Percentiles rank a stretch among this genome's conserved stretches.
Conservation (phyloP, 2,888 invertebrate genomes). For the Chaetogeoica ovagalla region DNA sequence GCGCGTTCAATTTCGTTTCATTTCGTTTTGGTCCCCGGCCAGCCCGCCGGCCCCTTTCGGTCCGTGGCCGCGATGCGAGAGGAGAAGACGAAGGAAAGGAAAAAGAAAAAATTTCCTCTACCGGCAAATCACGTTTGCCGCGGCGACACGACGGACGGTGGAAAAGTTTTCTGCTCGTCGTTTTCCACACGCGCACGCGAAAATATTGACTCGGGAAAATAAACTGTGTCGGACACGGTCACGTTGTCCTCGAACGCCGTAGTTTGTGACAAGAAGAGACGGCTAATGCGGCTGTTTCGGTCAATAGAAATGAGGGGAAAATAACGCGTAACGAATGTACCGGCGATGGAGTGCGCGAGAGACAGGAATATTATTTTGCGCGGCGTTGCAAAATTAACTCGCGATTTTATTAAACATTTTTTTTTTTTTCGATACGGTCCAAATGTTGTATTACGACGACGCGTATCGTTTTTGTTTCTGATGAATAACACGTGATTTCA, state of each 20-base stretch:
- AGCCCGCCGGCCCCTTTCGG: too few relatives aligned
- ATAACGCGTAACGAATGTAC: too few relatives aligned
- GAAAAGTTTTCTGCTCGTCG: constrained; percentile 13
- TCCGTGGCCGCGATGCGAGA: not conserved
- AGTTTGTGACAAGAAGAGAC: constrained; percentile 11
- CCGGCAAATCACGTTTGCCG: constrained; percentile 34
- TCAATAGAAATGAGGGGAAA: not conserved
- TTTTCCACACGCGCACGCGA: not conserved
- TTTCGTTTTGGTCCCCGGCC: constrained; percentile 15
- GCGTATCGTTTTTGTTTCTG: too few relatives aligned
- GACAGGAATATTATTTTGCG: too few relatives aligned
- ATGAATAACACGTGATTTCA: too few relatives aligned
- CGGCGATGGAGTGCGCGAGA: too few relatives aligned
- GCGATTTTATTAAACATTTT: too few relatives aligned
- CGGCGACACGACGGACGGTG: not conserved
- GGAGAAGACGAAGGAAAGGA: too few relatives aligned
- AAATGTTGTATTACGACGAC: too few relatives aligned
- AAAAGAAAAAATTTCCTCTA: constrained; percentile 26
- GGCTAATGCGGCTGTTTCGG: constrained; percentile 30
- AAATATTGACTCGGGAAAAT: constrained; percentile 33
- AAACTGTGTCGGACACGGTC: constrained; percentile 42
- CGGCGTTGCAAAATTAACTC: too few relatives aligned
- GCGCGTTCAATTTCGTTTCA: constrained; percentile 50
- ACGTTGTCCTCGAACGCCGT: constrained; percentile 44
- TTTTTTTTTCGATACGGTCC: too few relatives aligned